These are phyloP conservation scores for Trachelus troglodyta DNA, from an alignment of 2,888 invertebrate species.

Conservation along the genomic window DNA sequence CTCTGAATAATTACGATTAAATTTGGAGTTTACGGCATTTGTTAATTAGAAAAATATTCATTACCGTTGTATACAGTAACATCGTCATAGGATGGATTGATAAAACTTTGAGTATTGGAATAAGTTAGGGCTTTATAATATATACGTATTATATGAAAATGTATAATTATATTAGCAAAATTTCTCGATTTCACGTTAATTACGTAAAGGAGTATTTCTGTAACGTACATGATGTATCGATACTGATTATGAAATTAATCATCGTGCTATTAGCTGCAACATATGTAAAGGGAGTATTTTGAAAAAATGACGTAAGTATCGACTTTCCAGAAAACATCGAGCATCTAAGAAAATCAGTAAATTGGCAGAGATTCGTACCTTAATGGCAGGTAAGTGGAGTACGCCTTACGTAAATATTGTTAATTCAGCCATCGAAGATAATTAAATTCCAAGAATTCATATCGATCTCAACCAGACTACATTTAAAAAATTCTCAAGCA, in stretches of 20 bases:
- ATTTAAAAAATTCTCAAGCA: background rate
- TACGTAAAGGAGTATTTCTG: background rate
- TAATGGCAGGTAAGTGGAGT: background rate
- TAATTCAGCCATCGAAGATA: background rate
- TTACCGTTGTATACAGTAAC: background rate
- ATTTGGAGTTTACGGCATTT: slow-evolving; percentile 12
- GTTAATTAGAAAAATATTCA: background rate
- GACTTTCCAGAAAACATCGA: background rate
- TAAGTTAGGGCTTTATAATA: background rate
- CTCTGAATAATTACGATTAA: background rate
- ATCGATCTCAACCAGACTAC: background rate
- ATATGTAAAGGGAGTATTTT: background rate
- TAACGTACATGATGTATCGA: background rate
- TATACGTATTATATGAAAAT: background rate
- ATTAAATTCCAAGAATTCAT: background rate
- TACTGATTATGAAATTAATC: background rate
- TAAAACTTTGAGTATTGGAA: background rate
- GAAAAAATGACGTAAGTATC: background rate
- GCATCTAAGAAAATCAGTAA: background rate
- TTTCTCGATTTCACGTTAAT: background rate
- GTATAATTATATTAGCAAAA: background rate
- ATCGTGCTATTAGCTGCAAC: background rate
- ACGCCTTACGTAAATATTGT: background rate
- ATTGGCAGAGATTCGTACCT: background rate
- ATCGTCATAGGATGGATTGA: background rate